Evolutionary conservation across 1,140 invertebrate species (phyloP).

Genomic region (Brachionus plicatilis): DNA sequence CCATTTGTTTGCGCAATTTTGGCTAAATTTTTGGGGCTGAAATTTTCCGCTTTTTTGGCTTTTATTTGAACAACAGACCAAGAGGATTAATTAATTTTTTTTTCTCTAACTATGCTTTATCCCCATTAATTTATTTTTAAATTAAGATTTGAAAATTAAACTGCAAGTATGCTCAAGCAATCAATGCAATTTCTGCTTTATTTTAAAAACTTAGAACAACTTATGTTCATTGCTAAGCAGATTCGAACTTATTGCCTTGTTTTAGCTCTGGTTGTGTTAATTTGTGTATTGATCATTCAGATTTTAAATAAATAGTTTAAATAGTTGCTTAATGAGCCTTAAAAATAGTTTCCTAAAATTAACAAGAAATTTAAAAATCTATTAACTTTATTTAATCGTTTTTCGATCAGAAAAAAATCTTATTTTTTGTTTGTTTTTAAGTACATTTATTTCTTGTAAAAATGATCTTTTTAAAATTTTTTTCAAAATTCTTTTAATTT

Average conservation of each 20-base stretch:
- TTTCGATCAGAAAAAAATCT: background rate
- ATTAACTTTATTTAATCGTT: background rate
- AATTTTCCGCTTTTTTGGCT: background rate
- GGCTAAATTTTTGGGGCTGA: background rate
- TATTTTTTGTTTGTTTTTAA: background rate
- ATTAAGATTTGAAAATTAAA: conserved; percentile 29
- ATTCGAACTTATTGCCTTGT: background rate
- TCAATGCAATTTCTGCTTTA: background rate
- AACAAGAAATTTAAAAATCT: background rate
- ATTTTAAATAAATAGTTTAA: background rate
- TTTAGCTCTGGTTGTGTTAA: background rate
- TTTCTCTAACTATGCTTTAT: background rate
- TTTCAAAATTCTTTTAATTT: too few relatives aligned
- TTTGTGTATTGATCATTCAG: background rate
- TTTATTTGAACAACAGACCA: background rate
- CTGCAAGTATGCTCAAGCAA: background rate
- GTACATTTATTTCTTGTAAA: too few relatives aligned
- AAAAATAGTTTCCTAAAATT: background rate
- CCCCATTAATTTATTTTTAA: background rate
- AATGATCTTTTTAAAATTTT: too few relatives aligned
- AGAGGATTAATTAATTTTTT: conserved; percentile 16
- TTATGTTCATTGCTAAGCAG: background rate
- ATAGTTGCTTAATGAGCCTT: conserved; percentile 6
- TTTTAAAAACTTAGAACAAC: conserved; percentile 3
- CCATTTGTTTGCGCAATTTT: conserved; percentile 24